Evolutionary conservation across 2,797 vertebrate species (phyloP).

Genomic region (Hypotaenidia okinawae): DNA sequence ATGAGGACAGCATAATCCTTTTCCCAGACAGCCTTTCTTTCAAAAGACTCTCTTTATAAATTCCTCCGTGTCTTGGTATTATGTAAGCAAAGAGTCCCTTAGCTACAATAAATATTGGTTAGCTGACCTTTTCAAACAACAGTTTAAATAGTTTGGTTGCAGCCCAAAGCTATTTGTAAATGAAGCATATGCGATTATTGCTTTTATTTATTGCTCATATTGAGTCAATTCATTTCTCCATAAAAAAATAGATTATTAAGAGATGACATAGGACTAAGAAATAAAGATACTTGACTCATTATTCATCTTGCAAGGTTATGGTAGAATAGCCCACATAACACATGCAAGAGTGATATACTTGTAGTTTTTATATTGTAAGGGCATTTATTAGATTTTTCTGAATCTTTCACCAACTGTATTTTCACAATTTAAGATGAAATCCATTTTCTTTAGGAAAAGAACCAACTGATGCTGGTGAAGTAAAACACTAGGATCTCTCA

Average conservation of each 20-base stretch:
- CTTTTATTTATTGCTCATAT: constrained; percentile 37
- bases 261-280: not conserved
- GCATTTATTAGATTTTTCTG: not conserved
- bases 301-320: not conserved
- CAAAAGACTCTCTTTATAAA: constrained; percentile 35
- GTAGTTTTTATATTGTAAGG: not conserved
- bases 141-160: constrained; percentile 54
- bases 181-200: constrained; percentile 29
- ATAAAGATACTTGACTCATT: not conserved
- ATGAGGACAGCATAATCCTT: not conserved
- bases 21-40: not conserved
- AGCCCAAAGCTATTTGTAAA: constrained; percentile 56
- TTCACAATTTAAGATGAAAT: not conserved
- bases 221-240: constrained; percentile 30
- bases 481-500: not conserved
- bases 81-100: constrained; percentile 28
- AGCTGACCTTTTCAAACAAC: constrained; percentile 54
- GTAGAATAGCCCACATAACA: not conserved
- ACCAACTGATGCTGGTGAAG: not conserved
- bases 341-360: not conserved
- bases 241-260: constrained; percentile 34
- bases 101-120: constrained; percentile 49
- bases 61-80: constrained; percentile 43
- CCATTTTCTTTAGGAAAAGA: not conserved
- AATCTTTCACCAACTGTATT: not conserved